A percentile compares a stretch with the other conserved stretches of the same genome.
Evolutionary conservation across 2,888 invertebrate genomes (phyloP).

Genomic region (Ganaspis brasiliensis): DNA sequence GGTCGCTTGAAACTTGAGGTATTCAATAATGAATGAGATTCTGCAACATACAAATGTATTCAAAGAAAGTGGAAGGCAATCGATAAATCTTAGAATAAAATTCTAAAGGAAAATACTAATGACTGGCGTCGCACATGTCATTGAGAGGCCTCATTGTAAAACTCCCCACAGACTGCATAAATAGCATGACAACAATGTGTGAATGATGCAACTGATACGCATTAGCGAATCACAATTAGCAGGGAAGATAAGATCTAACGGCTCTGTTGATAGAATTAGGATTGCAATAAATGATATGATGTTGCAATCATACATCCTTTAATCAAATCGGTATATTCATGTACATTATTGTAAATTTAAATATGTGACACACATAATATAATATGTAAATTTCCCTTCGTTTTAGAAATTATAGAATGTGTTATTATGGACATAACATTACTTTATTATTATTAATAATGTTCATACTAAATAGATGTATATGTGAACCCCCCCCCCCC

Average conservation of each 20-base stretch:
- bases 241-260: slow-evolving; percentile 28
- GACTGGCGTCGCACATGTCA: slow-evolving; percentile 25
- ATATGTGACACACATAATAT: neutral
- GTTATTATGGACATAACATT: too few relatives aligned
- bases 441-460: too few relatives aligned
- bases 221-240: slow-evolving; percentile 40
- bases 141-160: slow-evolving; percentile 33
- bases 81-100: neutral
- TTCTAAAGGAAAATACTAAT: slow-evolving; percentile 17
- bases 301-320: slow-evolving; percentile 26
- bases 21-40: slow-evolving; percentile 12
- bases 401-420: neutral
- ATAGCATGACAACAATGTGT: slow-evolving; percentile 26
- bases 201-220: slow-evolving; percentile 38
- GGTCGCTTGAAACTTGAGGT: neutral
- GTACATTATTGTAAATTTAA: slow-evolving; percentile 9
- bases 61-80: slow-evolving; percentile 29
- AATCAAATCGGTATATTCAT: slow-evolving; percentile 22
- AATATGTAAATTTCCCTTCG: neutral
- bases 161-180: slow-evolving; percentile 29
- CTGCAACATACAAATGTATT: neutral
- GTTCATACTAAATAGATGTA: too few relatives aligned
- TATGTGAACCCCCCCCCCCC: too few relatives aligned
- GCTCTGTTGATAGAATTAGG: slow-evolving; percentile 37
- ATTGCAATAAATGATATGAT: slow-evolving; percentile 23